Conservation (phyloP, 2,113 vertebrate species). For the Crotalus viridis region DNA sequence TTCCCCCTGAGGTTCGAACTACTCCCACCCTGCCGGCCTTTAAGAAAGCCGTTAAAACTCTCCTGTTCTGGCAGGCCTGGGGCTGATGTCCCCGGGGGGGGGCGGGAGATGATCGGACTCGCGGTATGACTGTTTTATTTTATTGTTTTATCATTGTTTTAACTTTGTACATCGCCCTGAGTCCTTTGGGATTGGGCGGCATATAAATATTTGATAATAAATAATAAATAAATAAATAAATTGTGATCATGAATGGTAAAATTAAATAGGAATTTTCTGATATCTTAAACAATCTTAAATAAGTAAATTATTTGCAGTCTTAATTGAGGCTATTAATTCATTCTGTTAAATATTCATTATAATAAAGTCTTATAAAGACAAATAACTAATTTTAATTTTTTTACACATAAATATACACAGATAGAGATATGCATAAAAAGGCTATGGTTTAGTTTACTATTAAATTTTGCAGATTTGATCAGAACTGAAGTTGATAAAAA, state of each 20-base stretch:
- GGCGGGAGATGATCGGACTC: too few species aligned
- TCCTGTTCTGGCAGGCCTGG: too few species aligned
- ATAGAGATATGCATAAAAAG: neutral
- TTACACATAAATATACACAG: slow-evolving; percentile 24
- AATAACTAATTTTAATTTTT: slow-evolving; percentile 27
- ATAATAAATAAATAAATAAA: too few species aligned
- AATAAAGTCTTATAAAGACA: slow-evolving; percentile 18
- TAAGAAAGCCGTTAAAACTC: too few species aligned
- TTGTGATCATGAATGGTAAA: neutral
- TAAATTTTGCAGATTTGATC: slow-evolving; percentile 47
- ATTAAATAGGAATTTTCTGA: neutral
- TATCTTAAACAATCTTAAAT: neutral
- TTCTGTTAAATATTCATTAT: slow-evolving; percentile 29
- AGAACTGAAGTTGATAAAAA: slow-evolving; percentile 50
- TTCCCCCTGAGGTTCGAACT: too few species aligned
- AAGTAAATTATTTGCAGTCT: rapidly evolving
- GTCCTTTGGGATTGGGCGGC: too few species aligned
- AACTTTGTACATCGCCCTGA: too few species aligned
- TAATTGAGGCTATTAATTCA: neutral
- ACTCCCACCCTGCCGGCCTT: too few species aligned
- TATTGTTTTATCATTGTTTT: too few species aligned
- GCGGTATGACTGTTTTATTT: too few species aligned
- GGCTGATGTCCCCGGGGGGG: too few species aligned
- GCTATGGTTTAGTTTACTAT: slow-evolving; percentile 37
- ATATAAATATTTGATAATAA: too few species aligned